Percentiles rank a stretch among this genome's conserved stretches.
Conservation (phyloP, 2,797 vertebrate genomes). For the Pangasius sanitwongsei region DNA sequence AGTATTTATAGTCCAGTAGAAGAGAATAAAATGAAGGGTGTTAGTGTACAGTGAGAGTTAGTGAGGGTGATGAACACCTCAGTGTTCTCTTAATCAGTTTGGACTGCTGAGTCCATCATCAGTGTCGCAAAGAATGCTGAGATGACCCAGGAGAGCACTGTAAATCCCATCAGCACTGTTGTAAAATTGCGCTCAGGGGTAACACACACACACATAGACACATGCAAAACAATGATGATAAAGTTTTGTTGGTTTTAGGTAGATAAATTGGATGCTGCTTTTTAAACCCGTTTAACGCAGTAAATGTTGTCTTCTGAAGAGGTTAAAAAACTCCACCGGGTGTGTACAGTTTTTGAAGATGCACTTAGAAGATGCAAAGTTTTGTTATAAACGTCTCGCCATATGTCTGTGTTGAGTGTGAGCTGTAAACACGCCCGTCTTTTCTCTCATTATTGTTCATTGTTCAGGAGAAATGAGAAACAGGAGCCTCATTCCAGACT, state of each 20-base stretch:
- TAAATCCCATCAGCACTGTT: conserved; percentile 33
- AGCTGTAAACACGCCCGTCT: background rate
- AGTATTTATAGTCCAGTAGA: background rate
- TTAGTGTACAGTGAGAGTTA: background rate
- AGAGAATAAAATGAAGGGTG: background rate
- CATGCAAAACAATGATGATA: background rate
- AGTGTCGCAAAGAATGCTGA: conserved; percentile 7
- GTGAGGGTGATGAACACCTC: conserved; percentile 27
- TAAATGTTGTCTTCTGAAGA: background rate
- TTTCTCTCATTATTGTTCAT: conserved; percentile 18
- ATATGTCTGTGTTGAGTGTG: background rate
- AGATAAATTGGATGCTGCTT: background rate
- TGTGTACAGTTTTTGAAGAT: too few species aligned
- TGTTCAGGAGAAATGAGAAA: conserved; percentile 4
- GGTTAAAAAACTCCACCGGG: background rate
- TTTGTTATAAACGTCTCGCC: background rate
- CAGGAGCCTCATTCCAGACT: background rate
- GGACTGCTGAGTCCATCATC: conserved; percentile 25
- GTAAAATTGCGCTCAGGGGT: conserved; percentile 6
- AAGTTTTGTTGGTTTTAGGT: background rate
- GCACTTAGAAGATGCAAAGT: background rate
- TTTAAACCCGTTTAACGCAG: background rate
- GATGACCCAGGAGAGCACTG: background rate
- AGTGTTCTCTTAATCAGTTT: conserved; percentile 15
- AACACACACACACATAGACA: background rate